Conservation (phyloP, 2,113 vertebrate species). For the Anser brachyrhynchus region DNA sequence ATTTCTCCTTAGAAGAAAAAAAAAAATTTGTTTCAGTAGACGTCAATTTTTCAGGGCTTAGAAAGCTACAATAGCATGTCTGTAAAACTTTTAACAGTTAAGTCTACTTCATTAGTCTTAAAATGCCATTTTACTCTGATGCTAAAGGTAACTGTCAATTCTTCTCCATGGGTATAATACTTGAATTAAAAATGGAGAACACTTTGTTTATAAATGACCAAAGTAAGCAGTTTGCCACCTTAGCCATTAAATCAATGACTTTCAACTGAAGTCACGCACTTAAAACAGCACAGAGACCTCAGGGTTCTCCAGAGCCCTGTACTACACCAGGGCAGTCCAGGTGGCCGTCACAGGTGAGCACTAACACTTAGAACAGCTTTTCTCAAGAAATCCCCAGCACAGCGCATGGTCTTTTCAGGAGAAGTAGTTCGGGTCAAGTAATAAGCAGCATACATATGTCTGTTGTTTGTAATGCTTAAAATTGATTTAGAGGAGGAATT, state of each 20-base stretch:
- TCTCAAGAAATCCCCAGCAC: background rate
- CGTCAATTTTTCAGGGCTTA: background rate
- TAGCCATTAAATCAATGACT: background rate
- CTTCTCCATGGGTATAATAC: background rate
- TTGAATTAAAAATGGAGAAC: background rate
- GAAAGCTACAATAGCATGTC: background rate
- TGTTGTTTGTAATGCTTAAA: background rate
- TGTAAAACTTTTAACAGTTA: background rate
- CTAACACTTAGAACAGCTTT: background rate
- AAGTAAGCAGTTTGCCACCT: background rate
- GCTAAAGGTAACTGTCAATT: background rate
- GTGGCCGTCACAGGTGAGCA: fast-evolving
- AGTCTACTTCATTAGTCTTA: too few relatives aligned
- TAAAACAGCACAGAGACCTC: background rate
- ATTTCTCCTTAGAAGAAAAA: background rate
- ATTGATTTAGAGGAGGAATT: background rate
- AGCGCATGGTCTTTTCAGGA: fast-evolving
- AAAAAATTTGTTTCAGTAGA: background rate
- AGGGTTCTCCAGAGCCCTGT: background rate
- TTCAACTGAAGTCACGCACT: background rate
- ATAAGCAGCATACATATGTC: fast-evolving
- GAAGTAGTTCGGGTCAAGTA: background rate
- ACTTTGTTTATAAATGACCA: background rate
- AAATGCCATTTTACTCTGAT: background rate
- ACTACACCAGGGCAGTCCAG: background rate